Base-by-base conservation (phyloP, 2,888 invertebrate genomes). In the Minunthozetes semirufus region DNA sequence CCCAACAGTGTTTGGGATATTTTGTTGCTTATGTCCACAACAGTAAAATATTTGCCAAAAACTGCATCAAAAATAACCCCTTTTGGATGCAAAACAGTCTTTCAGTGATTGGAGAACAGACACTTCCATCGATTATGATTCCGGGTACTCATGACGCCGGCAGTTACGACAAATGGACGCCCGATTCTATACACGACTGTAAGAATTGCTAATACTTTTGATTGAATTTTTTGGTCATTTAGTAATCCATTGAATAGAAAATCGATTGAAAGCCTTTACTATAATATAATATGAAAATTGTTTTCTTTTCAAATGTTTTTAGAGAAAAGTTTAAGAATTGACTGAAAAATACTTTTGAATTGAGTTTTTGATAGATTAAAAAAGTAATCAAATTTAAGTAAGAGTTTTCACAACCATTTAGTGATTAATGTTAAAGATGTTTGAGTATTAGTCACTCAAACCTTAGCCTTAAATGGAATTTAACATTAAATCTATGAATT, bases 311-410 rank as follows among this genome's bases (percentile, higher is more conserved):
- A 8, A 5, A 33, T 33, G 33, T 33, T 33, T 33, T 33, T 8
- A 33, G 8, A 33, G 4, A 8, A 33, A 8, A 33, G n/a, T n/a
- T n/a, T n/a, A n/a, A n/a, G n/a, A 33, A 33, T 33, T 33, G 4
- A 33, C 8, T 33, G 33, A 8, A 33, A 33, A 5, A 33, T 33
- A 33, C 33, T 3, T 8, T 8, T 33, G 33, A 87, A 93, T 77
- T 82, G 93, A 71, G 92, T 93, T 80, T 90, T 93, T 66, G 92
- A 92, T 80, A 88, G 91, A 77, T 91, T 93, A 82, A 91, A 91
- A 50, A 50, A 19, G 5, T 15, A 19, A 19, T 50, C 11, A 4
- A 50, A 33, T 33, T 33, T 33, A 33, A 33, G 33, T 33, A 33
- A 33, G 33, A 33, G 33, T 33, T 33, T 33, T 33, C 33, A 33